Base-by-base conservation (phyloP, 2,888 invertebrate genomes). In the Helleia helle region DNA sequence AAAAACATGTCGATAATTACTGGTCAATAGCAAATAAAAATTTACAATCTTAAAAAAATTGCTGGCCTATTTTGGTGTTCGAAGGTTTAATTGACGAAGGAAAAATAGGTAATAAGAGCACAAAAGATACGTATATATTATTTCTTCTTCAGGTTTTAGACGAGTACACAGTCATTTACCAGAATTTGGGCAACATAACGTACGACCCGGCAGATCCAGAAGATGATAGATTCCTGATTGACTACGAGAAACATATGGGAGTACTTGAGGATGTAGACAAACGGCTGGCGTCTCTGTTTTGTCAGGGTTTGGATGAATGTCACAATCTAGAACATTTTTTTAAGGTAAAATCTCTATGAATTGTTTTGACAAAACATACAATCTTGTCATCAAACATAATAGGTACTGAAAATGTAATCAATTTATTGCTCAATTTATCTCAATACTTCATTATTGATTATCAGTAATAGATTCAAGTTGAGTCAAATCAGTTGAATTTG, bases 221-320 rank as follows among this genome's bases (percentile, higher is more conserved):
- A 47, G 89, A 91, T 50, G 62, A 81, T 3, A 79, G 80, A 1
- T 95, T 96, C 58, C 61, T 88, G 1, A 62, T 71, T 0, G 94
- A 95, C 56, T 88, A 89, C 46, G 57, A 79, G 0, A 65, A 70
- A 1, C 94, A 94, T 63, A 77, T 87, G 58, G 70, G 66, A 1
- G 88, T 88, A 44, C 73, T 90, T 1, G 86, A 88, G 17, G 91
- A 93, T 56, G 88, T 93, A 38, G 96, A 97, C 62, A 86, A 91
- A 44, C 85, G 91, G 46, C 79, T 97, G 25, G 93, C 93, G 0
- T 90, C 93, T 11, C 88, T 95, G 47, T 93, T 96, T 57, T 87
- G 90, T 7, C 91, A 92, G 59, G 93, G 92, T 0, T 91, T 95
- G 52, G 91, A 92, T 42, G 96, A 96, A 57, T 94, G 93, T 51